A percentile compares a stretch with the other conserved stretches of the same genome.
Evolutionary conservation across 2,888 invertebrate genomes (phyloP).

Genomic region (Omphaloscelis lunosa): DNA sequence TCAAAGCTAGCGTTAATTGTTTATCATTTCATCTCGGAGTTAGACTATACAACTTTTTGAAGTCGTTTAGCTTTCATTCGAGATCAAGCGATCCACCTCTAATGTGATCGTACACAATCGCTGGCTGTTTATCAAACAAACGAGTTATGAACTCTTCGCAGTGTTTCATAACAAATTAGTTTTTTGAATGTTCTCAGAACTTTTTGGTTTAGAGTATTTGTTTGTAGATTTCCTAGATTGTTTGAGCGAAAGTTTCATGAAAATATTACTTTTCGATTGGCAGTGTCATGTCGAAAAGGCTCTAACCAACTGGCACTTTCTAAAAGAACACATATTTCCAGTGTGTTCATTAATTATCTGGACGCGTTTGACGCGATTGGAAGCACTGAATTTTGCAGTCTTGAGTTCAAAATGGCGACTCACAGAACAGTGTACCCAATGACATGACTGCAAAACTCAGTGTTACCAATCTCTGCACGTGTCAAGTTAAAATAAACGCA

Average conservation of each 20-base stretch:
- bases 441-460: no score
- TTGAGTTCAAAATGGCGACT: no score
- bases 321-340: not conserved
- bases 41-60: conserved; percentile 60
- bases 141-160: conserved; percentile 80
- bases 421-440: no score
- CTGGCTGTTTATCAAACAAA: conserved; percentile 75
- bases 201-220: conserved; percentile 30
- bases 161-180: conserved; percentile 80
- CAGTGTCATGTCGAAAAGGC: not conserved
- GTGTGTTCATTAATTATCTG: no score
- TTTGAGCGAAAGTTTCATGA: not conserved
- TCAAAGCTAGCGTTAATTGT: conserved; percentile 40
- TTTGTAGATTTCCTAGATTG: conserved; percentile 11
- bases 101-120: conserved; percentile 50
- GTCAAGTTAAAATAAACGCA: no score
- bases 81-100: conserved; percentile 50
- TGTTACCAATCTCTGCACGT: no score
- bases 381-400: no score
- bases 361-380: no score
- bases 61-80: conserved; percentile 36
- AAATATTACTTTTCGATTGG: conserved; percentile 1
- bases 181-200: conserved; percentile 72
- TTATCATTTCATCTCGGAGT: conserved; percentile 40
- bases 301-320: not conserved